These are phyloP conservation scores for Margarornis squamiger DNA, from an alignment of 2,797 vertebrate genomes.

Conservation along the genomic window DNA sequence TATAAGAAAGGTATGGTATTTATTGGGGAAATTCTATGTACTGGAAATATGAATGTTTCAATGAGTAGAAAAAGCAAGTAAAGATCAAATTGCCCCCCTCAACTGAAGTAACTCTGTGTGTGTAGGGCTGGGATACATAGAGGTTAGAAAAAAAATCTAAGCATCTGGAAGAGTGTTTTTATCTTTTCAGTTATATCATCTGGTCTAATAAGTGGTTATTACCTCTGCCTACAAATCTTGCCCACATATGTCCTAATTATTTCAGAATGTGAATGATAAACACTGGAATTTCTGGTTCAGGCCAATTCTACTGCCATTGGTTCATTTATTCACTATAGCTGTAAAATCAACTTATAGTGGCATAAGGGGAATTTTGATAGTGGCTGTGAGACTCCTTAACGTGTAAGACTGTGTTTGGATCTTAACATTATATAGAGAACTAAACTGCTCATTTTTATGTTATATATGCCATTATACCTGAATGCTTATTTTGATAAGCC, in stretches of 20 bases:
- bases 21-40: background rate
- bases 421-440: background rate
- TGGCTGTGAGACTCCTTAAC: constrained; percentile 4
- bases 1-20: background rate
- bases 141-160: background rate
- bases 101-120: background rate
- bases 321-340: background rate
- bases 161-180: background rate
- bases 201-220: background rate
- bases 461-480: background rate
- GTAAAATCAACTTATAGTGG: background rate
- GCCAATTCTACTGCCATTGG: background rate
- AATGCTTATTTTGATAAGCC: constrained; percentile 5
- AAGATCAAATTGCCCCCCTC: background rate
- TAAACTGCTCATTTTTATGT: background rate
- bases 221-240: background rate
- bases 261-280: background rate
- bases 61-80: background rate
- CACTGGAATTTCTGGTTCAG: background rate
- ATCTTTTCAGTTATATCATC: background rate
- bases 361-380: constrained; percentile 4
- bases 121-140: background rate
- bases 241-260: background rate
- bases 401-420: background rate
- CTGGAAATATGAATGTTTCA: background rate